Evolutionary conservation across 2,113 vertebrate genomes (phyloP).

Genomic region (Malurus cyaneus): DNA sequence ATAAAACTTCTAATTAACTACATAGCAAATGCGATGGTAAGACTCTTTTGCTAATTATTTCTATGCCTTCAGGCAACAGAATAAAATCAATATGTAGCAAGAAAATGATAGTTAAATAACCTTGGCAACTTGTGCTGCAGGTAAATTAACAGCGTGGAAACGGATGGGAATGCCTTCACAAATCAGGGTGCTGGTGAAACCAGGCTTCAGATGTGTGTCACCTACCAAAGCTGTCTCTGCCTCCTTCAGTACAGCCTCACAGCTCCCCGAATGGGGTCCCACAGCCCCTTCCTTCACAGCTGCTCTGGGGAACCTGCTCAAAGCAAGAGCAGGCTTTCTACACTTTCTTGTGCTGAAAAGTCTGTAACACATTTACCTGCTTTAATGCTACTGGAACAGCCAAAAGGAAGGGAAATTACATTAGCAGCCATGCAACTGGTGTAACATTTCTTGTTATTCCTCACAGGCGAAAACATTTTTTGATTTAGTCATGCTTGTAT

Average conservation of each 20-base stretch:
- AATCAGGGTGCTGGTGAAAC: background rate
- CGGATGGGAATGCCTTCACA: background rate
- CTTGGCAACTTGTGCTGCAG: background rate
- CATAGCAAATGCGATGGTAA: background rate
- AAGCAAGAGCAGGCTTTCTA: background rate
- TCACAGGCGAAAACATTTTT: background rate
- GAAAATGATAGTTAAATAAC: conserved; percentile 19
- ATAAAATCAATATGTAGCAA: conserved; percentile 42
- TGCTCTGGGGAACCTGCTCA: background rate
- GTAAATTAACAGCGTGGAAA: background rate
- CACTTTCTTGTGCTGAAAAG: background rate
- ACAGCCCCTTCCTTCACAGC: background rate
- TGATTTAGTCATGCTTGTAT: background rate
- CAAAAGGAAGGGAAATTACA: background rate
- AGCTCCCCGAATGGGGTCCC: background rate
- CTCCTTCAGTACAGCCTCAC: background rate
- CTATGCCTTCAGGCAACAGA: conserved; percentile 23
- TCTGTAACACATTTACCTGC: background rate
- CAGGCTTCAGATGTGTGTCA: background rate
- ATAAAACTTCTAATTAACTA: conserved; percentile 37
- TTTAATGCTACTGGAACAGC: background rate
- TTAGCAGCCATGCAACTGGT: background rate
- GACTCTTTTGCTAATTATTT: conserved; percentile 57
- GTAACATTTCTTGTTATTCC: background rate
- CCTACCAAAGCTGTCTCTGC: background rate